phyloP scores from a whole-genome alignment of 1,140 invertebrate genomes.

The Megathymus violae region DNA sequence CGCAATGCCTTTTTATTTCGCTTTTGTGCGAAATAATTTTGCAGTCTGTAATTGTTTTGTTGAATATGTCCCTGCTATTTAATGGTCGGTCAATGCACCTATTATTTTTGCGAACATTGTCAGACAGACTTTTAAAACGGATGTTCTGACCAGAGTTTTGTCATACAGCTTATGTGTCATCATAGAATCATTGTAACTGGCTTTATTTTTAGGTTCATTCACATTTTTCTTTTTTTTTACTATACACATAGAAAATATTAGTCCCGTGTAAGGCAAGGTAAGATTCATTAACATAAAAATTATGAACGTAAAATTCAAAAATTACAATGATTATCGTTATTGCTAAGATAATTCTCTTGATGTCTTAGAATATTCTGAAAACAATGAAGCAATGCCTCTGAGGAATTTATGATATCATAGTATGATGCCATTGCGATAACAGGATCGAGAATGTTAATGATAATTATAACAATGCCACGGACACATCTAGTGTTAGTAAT shows the following conservation, averaged over 20 bases:
- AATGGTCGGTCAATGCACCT: slow-evolving; percentile 21
- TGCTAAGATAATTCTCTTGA: slow-evolving; percentile 2
- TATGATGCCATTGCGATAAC: slow-evolving; percentile 48
- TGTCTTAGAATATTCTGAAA: slow-evolving; percentile 19
- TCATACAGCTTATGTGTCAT: slow-evolving; percentile 13
- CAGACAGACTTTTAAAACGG: slow-evolving; percentile 16
- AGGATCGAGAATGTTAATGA: slow-evolving; percentile 38
- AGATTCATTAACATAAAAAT: not conserved
- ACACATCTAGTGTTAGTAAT: slow-evolving; percentile 10
- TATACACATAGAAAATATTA: too few relatives aligned
- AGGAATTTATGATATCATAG: slow-evolving; percentile 43
- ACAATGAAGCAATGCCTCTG: slow-evolving; percentile 26
- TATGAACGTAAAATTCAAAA: not conserved
- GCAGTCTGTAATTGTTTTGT: slow-evolving; percentile 33
- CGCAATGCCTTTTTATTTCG: slow-evolving; percentile 13
- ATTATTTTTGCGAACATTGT: slow-evolving; percentile 28
- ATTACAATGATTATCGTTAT: too few relatives aligned
- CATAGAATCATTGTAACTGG: not conserved
- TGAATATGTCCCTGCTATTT: slow-evolving; percentile 8
- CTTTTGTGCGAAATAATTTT: slow-evolving; percentile 33
- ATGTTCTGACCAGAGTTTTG: slow-evolving; percentile 18
- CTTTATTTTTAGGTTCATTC: not conserved
- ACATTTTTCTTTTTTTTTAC: too few relatives aligned
- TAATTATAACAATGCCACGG: slow-evolving; percentile 16
- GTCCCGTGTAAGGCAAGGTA: too few relatives aligned